Percentiles rank a stretch among this genome's conserved stretches.
Evolutionary conservation across 1,140 invertebrate species (phyloP).

Genomic region (Drosophila athabasca): DNA sequence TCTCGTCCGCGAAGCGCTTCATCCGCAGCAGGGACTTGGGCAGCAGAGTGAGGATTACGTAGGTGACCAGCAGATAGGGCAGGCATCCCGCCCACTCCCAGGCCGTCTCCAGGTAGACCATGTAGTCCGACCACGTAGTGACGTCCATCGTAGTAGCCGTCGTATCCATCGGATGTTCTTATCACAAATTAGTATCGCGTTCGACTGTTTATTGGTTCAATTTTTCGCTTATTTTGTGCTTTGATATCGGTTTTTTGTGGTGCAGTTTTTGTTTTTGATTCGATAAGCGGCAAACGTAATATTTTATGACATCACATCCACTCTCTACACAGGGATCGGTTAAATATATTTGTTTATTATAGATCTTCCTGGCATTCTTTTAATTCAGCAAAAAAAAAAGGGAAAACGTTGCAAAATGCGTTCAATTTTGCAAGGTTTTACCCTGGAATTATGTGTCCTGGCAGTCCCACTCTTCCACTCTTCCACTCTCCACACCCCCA

Average conservation of each 20-base stretch:
- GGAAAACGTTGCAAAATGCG: conserved; percentile 43
- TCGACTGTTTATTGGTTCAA: conserved; percentile 8
- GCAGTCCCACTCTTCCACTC: conserved; percentile 18
- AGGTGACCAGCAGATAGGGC: conserved; percentile 64
- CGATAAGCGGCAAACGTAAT: conserved; percentile 52
- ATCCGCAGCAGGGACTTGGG: conserved; percentile 71
- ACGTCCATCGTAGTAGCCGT: too few relatives aligned
- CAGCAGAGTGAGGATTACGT: conserved; percentile 69
- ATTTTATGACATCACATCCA: conserved; percentile 56
- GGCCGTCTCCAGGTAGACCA: conserved; percentile 56
- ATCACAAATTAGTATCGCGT: conserved; percentile 35
- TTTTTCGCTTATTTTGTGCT: conserved; percentile 39
- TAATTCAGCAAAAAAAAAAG: background rate
- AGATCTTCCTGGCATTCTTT: conserved; percentile 4
- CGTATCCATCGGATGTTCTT: conserved; percentile 10
- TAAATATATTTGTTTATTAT: conserved; percentile 26
- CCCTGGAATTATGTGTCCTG: conserved; percentile 24
- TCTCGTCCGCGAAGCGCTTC: conserved; percentile 69
- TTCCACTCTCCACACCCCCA: conserved; percentile 11
- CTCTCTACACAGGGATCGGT: conserved; percentile 44
- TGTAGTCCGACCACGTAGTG: conserved; percentile 36
- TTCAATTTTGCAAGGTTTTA: conserved; percentile 25
- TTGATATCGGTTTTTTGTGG: conserved; percentile 16
- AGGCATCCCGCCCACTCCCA: conserved; percentile 59
- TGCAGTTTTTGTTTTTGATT: conserved; percentile 31